Evolutionary conservation across 2,888 invertebrate species (phyloP).

Genomic region (Marronus borbonicus): DNA sequence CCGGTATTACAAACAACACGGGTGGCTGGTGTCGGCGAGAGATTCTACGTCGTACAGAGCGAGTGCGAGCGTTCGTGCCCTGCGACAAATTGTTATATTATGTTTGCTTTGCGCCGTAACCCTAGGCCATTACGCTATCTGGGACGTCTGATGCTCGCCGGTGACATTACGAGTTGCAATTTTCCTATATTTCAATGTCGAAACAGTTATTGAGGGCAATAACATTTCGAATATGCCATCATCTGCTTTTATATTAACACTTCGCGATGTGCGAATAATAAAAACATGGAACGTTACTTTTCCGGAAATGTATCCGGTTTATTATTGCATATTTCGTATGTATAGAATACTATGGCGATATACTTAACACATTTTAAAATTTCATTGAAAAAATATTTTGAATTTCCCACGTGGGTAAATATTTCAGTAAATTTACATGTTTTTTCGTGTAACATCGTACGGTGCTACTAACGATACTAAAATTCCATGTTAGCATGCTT

Average conservation of each 20-base stretch:
- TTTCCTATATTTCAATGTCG: slow-evolving; percentile 47
- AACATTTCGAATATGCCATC: slow-evolving; percentile 37
- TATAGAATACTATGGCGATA: neutral
- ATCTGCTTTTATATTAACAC: slow-evolving; percentile 43
- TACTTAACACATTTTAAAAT: neutral
- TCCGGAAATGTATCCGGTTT: neutral
- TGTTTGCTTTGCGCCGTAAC: slow-evolving; percentile 54
- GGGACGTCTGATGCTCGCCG: slow-evolving; percentile 46
- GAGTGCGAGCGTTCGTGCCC: slow-evolving; percentile 58
- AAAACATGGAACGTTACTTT: slow-evolving; percentile 30
- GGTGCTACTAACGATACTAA: no score
- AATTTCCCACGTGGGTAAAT: neutral
- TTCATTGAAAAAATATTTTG: neutral
- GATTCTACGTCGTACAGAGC: neutral
- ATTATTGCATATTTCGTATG: neutral
- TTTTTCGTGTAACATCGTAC: no score
- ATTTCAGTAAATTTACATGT: no score
- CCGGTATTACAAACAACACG: slow-evolving; percentile 57
- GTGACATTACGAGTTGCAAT: slow-evolving; percentile 45
- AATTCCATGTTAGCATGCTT: no score
- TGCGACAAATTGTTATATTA: slow-evolving; percentile 56
- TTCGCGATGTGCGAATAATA: slow-evolving; percentile 23
- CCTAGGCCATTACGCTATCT: slow-evolving; percentile 58
- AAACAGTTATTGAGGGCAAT: slow-evolving; percentile 43
- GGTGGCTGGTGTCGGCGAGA: slow-evolving; percentile 20